phyloP scores from a whole-genome alignment of 2,113 vertebrate species.

The Pogonocichla stellata region DNA sequence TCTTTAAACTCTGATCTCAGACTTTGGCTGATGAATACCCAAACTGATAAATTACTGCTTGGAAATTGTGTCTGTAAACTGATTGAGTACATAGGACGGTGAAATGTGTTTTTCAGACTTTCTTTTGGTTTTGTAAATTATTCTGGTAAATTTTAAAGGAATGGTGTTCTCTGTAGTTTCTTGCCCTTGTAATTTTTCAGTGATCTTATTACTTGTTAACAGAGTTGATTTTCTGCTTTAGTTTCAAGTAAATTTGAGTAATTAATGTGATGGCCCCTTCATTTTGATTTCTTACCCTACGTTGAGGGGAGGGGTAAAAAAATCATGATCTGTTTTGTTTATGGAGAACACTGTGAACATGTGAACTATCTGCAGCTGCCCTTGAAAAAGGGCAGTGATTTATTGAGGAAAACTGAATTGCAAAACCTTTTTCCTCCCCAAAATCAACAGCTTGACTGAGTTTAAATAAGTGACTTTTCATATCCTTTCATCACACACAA shows the following conservation, averaged over 20 bases:
- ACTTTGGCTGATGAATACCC: not conserved
- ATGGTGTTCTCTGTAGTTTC: not conserved
- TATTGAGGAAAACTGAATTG: slow-evolving; percentile 85
- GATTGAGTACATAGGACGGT: not conserved
- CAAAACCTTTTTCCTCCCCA: slow-evolving; percentile 81
- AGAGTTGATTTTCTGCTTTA: slow-evolving; percentile 4
- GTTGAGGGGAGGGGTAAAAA: not conserved
- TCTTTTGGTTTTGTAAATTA: not conserved
- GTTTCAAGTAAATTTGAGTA: slow-evolving; percentile 28
- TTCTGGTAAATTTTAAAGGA: not conserved
- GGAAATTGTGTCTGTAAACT: not conserved
- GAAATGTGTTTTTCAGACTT: not conserved
- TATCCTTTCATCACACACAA: slow-evolving; percentile 94
- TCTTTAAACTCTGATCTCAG: not conserved
- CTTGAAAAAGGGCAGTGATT: slow-evolving; percentile 78
- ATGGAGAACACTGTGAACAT: slow-evolving; percentile 49
- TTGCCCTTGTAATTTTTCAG: not conserved
- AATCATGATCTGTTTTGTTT: slow-evolving; percentile 42
- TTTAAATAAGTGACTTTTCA: slow-evolving; percentile 99
- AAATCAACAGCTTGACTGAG: slow-evolving; percentile 96
- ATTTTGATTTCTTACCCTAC: slow-evolving; percentile 31
- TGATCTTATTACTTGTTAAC: not conserved
- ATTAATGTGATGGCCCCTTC: slow-evolving; percentile 20
- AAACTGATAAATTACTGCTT: not conserved
- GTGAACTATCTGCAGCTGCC: slow-evolving; percentile 72